phyloP scores from a whole-genome alignment of 1,140 invertebrate species.

The Trichonephila clavipes region DNA sequence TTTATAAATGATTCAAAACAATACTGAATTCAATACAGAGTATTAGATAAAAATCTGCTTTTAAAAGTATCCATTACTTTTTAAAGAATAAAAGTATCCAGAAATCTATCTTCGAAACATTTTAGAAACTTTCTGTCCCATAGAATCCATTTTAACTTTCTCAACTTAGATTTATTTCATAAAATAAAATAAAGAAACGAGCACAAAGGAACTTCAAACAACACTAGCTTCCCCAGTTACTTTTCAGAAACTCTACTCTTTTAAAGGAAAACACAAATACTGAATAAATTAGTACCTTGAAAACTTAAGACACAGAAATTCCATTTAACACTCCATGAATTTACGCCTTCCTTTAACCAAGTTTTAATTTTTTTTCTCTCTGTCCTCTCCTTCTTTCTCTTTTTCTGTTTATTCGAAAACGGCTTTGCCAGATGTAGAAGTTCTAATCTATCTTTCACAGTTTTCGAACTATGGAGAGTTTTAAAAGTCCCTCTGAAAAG shows the following conservation, averaged over 20 bases:
- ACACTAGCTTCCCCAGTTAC: not conserved
- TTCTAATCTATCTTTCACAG: slow-evolving; percentile 53
- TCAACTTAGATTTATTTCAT: not conserved
- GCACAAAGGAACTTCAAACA: not conserved
- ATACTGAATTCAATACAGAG: too few species aligned
- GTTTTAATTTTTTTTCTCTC: not conserved
- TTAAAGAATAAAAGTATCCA: too few species aligned
- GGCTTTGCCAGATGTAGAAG: slow-evolving; percentile 20
- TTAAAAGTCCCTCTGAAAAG: not conserved
- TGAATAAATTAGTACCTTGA: slow-evolving; percentile 54
- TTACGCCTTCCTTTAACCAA: not conserved
- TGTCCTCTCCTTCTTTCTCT: not conserved
- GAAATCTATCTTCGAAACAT: too few species aligned
- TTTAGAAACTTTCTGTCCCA: not conserved
- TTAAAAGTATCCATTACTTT: too few species aligned
- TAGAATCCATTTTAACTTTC: not conserved
- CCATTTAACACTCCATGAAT: slow-evolving; percentile 58
- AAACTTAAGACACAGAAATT: slow-evolving; percentile 58
- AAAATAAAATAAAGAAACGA: not conserved
- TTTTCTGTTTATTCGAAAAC: not conserved
- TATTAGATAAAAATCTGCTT: too few species aligned
- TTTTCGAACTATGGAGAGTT: not conserved
- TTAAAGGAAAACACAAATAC: slow-evolving; percentile 21
- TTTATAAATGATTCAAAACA: too few species aligned
- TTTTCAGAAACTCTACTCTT: not conserved